These are phyloP conservation scores for Quadroppia sp. DNA, from an alignment of 2,888 invertebrate genomes.

Conservation along the genomic window DNA sequence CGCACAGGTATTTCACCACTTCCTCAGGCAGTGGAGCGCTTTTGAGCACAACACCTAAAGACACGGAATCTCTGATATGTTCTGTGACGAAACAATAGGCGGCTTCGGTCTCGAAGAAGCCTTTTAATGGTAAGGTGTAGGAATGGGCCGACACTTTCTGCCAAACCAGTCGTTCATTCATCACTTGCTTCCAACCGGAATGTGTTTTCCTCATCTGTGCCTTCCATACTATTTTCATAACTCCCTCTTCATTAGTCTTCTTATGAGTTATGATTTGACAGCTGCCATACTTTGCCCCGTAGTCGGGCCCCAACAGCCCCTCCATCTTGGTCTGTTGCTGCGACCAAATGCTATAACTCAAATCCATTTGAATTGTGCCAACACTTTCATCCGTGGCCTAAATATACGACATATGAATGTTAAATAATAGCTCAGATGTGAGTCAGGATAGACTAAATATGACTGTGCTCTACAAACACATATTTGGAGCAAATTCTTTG, in stretches of 20 bases:
- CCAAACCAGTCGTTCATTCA: conserved; percentile 39
- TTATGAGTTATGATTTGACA: conserved; percentile 24
- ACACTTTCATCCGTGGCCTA: background rate
- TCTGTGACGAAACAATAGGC: conserved; percentile 34
- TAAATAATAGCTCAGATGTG: too few species aligned
- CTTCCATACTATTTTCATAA: conserved; percentile 39
- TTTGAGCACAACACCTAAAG: conserved; percentile 27
- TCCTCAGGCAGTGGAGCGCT: conserved; percentile 36
- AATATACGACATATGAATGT: conserved; percentile 2
- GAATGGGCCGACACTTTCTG: conserved; percentile 31
- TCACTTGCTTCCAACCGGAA: conserved; percentile 36
- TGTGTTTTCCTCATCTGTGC: conserved; percentile 21
- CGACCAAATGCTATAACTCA: conserved; percentile 28
- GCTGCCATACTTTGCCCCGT: conserved; percentile 18
- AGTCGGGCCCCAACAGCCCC: conserved; percentile 29
- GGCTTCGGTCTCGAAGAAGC: conserved; percentile 40
- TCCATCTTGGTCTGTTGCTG: conserved; percentile 9
- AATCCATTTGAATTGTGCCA: conserved; percentile 39
- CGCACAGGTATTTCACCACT: conserved; percentile 28
- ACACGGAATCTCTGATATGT: conserved; percentile 1
- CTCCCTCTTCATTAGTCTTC: conserved; percentile 27
- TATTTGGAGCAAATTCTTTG: background rate
- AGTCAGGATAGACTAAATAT: too few species aligned
- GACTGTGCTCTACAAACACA: conserved; percentile 2
- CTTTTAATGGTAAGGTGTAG: conserved; percentile 13